phyloP scores from a whole-genome alignment of 1,140 invertebrate genomes.

The Alviniconcha marisindica region DNA sequence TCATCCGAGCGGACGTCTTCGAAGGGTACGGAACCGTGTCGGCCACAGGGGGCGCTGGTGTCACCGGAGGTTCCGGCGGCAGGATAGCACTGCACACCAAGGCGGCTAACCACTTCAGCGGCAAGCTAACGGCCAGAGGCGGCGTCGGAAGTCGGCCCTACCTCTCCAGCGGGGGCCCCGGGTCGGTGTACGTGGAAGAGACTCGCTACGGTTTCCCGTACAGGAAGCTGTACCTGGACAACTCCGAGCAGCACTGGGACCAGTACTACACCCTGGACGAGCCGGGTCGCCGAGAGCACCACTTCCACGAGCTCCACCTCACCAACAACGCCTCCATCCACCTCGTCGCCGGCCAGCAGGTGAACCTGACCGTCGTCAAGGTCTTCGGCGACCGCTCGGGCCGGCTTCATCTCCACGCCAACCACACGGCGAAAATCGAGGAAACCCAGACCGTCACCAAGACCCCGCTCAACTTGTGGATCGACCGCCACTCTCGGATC shows the following conservation, averaged over 20 bases:
- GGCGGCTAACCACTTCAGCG: conserved; percentile 55
- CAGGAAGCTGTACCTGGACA: conserved; percentile 60
- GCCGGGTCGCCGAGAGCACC: conserved; percentile 47
- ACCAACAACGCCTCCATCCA: conserved; percentile 58
- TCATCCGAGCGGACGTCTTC: conserved; percentile 52
- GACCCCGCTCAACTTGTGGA: conserved; percentile 62
- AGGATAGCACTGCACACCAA: conserved; percentile 57
- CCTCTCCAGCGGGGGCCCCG: conserved; percentile 61
- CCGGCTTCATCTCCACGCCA: conserved; percentile 52
- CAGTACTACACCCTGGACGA: conserved; percentile 46
- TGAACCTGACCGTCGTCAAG: conserved; percentile 54
- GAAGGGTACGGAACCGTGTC: conserved; percentile 62
- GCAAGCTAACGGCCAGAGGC: conserved; percentile 53
- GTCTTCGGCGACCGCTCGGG: conserved; percentile 62
- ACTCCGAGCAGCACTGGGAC: conserved; percentile 58
- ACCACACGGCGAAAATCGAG: conserved; percentile 59
- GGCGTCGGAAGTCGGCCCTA: conserved; percentile 52
- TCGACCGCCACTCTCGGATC: conserved; percentile 54
- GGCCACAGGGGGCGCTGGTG: conserved; percentile 55
- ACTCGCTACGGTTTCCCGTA: conserved; percentile 59
- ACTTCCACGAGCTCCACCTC: conserved; percentile 64
- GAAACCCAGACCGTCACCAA: conserved; percentile 56
- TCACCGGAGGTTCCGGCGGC: conserved; percentile 61
- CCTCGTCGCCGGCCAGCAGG: conserved; percentile 49
- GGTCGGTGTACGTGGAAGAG: conserved; percentile 61